These are phyloP conservation scores for Oligia strigilis DNA, from an alignment of 2,888 invertebrate species.

Conservation along the genomic window DNA sequence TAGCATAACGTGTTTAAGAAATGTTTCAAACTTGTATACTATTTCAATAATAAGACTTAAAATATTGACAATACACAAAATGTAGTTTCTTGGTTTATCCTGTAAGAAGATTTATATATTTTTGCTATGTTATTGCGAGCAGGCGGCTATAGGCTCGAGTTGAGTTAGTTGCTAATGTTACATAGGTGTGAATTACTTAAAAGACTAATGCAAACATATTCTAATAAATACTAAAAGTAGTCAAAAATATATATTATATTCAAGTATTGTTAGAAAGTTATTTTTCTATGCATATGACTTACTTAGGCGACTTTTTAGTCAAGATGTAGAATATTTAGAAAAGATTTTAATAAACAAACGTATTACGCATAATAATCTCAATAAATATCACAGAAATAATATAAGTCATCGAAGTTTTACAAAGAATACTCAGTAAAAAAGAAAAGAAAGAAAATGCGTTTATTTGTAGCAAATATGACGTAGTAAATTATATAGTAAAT, in stretches of 20 bases:
- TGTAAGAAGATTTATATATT: constrained; percentile 45
- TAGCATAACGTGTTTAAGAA: constrained; percentile 22
- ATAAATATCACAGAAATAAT: constrained; percentile 23
- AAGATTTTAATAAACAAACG: constrained; percentile 41
- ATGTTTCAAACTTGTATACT: constrained; percentile 30
- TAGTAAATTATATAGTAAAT: not conserved
- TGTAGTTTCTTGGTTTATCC: constrained; percentile 37
- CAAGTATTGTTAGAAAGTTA: constrained; percentile 46
- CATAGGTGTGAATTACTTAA: constrained; percentile 50
- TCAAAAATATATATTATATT: constrained; percentile 40
- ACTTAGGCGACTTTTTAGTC: constrained; percentile 52
- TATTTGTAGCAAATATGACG: too few species aligned
- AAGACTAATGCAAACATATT: constrained; percentile 64
- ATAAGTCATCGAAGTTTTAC: constrained; percentile 18
- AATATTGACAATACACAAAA: constrained; percentile 61
- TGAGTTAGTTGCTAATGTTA: constrained; percentile 52
- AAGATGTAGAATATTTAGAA: constrained; percentile 37
- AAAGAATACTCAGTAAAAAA: constrained; percentile 25
- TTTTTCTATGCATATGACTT: constrained; percentile 44
- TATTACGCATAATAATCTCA: constrained; percentile 53
- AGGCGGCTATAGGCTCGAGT: constrained; percentile 30
- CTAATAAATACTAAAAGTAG: constrained; percentile 41
- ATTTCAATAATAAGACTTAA: constrained; percentile 53
- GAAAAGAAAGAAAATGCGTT: too few species aligned
- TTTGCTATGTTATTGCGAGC: constrained; percentile 54